Conservation (phyloP, 2,888 invertebrate genomes). For the Sinhomidia bicolor region DNA sequence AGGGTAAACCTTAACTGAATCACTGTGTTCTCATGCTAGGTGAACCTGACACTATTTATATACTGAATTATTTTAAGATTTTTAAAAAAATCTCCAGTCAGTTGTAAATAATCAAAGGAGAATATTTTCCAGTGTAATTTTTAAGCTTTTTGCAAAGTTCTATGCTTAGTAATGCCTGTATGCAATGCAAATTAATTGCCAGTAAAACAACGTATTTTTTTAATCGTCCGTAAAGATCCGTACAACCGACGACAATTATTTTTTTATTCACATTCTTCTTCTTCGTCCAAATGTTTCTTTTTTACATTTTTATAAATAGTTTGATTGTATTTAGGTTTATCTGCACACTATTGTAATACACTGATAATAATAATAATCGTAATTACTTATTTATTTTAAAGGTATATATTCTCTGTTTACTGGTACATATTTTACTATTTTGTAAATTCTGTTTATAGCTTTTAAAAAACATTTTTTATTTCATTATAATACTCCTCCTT, state of each 20-base stretch:
- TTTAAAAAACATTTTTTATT: background rate
- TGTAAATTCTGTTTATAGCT: background rate
- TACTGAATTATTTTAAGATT: too few species aligned
- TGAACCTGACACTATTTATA: too few species aligned
- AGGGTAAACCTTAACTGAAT: too few species aligned
- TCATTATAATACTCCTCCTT: conserved; percentile 13
- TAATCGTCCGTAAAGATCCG: conserved; percentile 8
- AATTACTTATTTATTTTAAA: background rate
- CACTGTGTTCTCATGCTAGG: too few species aligned
- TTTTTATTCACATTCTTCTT: conserved; percentile 23
- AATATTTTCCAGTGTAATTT: too few species aligned
- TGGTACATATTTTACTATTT: background rate
- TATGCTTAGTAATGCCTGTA: too few species aligned
- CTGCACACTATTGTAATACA: background rate
- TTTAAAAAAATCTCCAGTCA: too few species aligned
- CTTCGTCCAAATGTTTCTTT: background rate
- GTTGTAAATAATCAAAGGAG: too few species aligned
- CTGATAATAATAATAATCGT: background rate
- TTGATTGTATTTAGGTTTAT: background rate
- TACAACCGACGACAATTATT: conserved; percentile 3
- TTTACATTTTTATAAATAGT: conserved; percentile 21
- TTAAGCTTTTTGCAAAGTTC: too few species aligned
- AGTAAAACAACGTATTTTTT: background rate
- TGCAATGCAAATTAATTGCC: background rate
- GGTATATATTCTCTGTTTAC: background rate